Base-by-base conservation (phyloP, 64 coral and sea anemone species). In the Dendronephthya gigantea region DNA sequence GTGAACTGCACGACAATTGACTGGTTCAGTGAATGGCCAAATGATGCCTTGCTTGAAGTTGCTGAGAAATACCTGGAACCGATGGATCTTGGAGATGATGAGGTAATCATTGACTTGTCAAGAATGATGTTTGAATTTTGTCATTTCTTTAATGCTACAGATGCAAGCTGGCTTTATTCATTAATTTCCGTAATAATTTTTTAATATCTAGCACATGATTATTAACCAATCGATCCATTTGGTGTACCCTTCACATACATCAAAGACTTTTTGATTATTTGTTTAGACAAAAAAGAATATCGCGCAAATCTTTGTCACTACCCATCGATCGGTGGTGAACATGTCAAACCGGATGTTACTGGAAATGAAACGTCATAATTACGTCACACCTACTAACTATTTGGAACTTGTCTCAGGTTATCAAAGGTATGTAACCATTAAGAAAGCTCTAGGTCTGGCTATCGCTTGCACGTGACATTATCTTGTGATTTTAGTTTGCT, bases 1-100 rank as follows among this genome's bases (percentile, higher is more conserved):
- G 95, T 98, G n/a, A 98, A 98, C 87, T 98, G 95, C 49, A 93
- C 95, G 3, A 98, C 95, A 47, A 98, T 98, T 70, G 95, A 98
- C 70, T 98, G 95, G 95, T 98, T 98, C 50, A 98, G 95, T 47
- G 92, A 98, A 68, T 98, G 95, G 95, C 95, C 95, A 0, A 87
- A 90, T 29, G 95, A 98, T 79, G 95, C 95, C 10, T 68, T 98
- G 14, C 88, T 98, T 7, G 95, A 98, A 84, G 95, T 98, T 39
- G 95, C 89, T 34, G 95, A 98, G 55, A 90, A 91, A 39, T 98
- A 98, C 48, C 88, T 98, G 36, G 95, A 98, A 51, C 87, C 86
- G 49, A 98, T 98, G 88, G 95, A 98, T 32, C 86, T 98, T 31
- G 90, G 92, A 30, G 92, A 91, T 83, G 95, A 98, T 4, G 95